phyloP scores from a whole-genome alignment of 2,113 vertebrate species.

The Lophura nycthemera region DNA sequence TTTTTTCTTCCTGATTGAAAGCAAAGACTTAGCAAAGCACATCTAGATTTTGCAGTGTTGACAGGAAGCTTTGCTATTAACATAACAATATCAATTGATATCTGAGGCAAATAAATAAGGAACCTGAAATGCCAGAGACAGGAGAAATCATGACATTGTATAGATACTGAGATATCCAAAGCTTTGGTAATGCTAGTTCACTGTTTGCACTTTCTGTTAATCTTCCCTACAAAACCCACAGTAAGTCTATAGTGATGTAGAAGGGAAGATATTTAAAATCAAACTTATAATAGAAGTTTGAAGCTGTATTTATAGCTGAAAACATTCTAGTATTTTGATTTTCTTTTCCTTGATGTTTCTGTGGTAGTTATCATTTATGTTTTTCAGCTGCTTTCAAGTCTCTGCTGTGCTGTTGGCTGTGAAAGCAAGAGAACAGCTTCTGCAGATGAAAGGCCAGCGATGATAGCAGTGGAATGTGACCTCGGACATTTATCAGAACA shows the following conservation, averaged over 20 bases:
- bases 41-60: not conserved
- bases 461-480: conserved; percentile 48
- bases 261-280: not conserved
- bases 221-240: not conserved
- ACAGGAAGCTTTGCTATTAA: not conserved
- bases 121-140: not conserved
- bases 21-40: not conserved
- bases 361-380: not conserved
- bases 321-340: not conserved
- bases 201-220: not conserved
- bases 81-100: not conserved
- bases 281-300: not conserved
- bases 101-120: not conserved
- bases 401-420: not conserved
- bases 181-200: not conserved
- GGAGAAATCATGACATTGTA: not conserved
- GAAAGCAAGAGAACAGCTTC: not conserved
- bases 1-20: not conserved
- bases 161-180: not conserved
- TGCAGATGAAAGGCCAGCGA: conserved; percentile 16
- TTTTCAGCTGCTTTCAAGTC: not conserved
- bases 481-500: not conserved
- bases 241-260: not conserved
- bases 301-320: not conserved
- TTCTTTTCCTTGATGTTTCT: not conserved